phyloP scores from a whole-genome alignment of 2,888 invertebrate species.

The Gerosis bhagava region DNA sequence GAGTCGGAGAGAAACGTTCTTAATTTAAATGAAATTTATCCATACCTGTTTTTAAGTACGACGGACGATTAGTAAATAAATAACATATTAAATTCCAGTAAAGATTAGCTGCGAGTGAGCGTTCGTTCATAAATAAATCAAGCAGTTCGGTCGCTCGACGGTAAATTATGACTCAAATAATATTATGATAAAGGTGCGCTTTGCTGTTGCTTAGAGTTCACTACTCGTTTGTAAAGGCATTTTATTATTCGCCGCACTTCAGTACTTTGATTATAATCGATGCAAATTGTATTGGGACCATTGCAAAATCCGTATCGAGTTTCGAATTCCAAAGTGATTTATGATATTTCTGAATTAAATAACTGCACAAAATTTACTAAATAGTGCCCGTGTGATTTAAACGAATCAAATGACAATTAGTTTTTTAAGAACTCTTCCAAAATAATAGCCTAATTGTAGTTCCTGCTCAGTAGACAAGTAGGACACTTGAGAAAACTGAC shows the following conservation, averaged over 20 bases:
- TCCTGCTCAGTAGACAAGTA: no score
- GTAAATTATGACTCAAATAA: slow-evolving; percentile 77
- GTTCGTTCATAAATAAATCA: slow-evolving; percentile 76
- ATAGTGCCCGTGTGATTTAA: no score
- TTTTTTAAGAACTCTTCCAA: no score
- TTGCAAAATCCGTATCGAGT: slow-evolving; percentile 17
- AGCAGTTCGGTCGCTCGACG: slow-evolving; percentile 52
- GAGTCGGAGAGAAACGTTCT: slow-evolving; percentile 5
- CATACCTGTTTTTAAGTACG: slow-evolving; percentile 45
- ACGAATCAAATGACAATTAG: no score
- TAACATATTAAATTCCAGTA: slow-evolving; percentile 51
- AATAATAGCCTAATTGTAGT: no score
- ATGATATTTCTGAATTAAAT: no score
- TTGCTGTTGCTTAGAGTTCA: slow-evolving; percentile 31
- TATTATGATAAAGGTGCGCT: slow-evolving; percentile 65
- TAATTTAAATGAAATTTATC: slow-evolving; percentile 47
- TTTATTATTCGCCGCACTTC: slow-evolving; percentile 23
- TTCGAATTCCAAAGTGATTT: slow-evolving; percentile 12
- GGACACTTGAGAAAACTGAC: no score
- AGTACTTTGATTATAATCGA: slow-evolving; percentile 37
- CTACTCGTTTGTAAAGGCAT: slow-evolving; percentile 22
- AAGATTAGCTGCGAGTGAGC: slow-evolving; percentile 56
- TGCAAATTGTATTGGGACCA: slow-evolving; percentile 34
- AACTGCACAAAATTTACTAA: no score
- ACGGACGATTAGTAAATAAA: slow-evolving; percentile 52